Percentiles rank a stretch among this genome's conserved stretches.
These are phyloP conservation scores for Ethmia dodecea DNA, from an alignment of 2,888 invertebrate genomes.

Conservation along the genomic window DNA sequence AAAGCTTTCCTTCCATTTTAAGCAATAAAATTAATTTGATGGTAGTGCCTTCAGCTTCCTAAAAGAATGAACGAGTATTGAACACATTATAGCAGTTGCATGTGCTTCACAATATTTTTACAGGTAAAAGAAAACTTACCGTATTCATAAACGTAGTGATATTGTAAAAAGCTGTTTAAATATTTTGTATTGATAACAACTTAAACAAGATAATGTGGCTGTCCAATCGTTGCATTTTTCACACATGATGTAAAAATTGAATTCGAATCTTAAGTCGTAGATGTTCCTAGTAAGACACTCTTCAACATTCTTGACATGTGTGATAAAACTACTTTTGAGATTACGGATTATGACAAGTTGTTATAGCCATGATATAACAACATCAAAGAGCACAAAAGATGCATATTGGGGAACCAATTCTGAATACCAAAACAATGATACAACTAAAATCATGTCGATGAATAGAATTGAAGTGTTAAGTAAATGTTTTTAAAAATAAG, in stretches of 20 bases:
- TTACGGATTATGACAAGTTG: conserved; percentile 15
- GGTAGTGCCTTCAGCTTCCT: conserved; percentile 76
- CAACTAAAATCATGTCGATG: conserved; percentile 62
- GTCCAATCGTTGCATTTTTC: conserved; percentile 71
- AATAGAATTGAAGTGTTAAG: conserved; percentile 64
- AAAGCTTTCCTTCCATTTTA: conserved; percentile 65
- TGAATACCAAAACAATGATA: conserved; percentile 61
- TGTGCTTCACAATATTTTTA: conserved; percentile 74
- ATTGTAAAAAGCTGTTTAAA: conserved; percentile 61
- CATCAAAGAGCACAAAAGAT: conserved; percentile 52
- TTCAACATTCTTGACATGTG: conserved; percentile 55
- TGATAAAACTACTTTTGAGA: conserved; percentile 27
- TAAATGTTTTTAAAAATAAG: conserved; percentile 71
- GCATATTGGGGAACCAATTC: conserved; percentile 60
- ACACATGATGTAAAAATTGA: conserved; percentile 51
- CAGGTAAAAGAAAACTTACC: conserved; percentile 70
- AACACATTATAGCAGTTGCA: conserved; percentile 61
- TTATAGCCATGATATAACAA: conserved; percentile 28
- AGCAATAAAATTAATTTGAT: conserved; percentile 70
- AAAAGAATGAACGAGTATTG: conserved; percentile 48
- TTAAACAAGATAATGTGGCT: conserved; percentile 58
- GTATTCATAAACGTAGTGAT: conserved; percentile 68
- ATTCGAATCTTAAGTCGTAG: conserved; percentile 47
- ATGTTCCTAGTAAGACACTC: conserved; percentile 65
- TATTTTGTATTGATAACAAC: conserved; percentile 66